Percentiles rank a stretch among this genome's conserved stretches.
Evolutionary conservation across 2,797 vertebrate genomes (phyloP).

Genomic region (Pipistrellus kuhlii): DNA sequence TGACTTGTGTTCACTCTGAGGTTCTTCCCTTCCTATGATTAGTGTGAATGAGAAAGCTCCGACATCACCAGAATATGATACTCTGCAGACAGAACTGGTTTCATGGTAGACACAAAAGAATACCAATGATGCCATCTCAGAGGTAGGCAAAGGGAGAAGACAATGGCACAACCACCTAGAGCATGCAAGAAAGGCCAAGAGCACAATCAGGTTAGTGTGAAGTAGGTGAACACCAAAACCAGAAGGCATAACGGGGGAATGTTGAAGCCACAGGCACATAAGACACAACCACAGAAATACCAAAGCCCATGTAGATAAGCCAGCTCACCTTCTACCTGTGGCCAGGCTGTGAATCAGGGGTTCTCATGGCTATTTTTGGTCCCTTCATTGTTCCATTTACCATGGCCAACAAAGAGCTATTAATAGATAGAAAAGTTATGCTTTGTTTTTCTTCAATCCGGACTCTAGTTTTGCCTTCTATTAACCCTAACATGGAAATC

Average conservation of each 20-base stretch:
- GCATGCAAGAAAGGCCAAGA: neutral
- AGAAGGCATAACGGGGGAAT: neutral
- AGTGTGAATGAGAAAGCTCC: neutral
- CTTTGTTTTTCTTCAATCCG: neutral
- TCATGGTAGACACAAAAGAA: neutral
- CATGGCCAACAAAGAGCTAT: neutral
- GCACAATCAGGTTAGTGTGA: neutral
- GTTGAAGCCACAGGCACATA: neutral
- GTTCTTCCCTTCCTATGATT: neutral
- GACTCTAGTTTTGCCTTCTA: neutral
- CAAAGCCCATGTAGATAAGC: neutral
- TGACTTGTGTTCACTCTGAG: neutral
- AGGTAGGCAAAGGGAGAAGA: neutral
- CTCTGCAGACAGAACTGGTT: neutral
- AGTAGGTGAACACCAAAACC: neutral
- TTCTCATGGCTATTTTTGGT: neutral
- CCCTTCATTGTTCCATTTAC: neutral
- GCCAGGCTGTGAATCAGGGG: neutral
- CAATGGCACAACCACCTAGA: neutral
- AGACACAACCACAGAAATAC: neutral
- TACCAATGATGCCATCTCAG: neutral
- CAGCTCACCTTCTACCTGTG: neutral
- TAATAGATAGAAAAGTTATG: neutral
- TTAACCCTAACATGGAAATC: constrained; percentile 28
- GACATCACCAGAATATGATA: neutral